These are phyloP conservation scores for Pherbina coryleti DNA, from an alignment of 2,888 invertebrate genomes.

Conservation along the genomic window DNA sequence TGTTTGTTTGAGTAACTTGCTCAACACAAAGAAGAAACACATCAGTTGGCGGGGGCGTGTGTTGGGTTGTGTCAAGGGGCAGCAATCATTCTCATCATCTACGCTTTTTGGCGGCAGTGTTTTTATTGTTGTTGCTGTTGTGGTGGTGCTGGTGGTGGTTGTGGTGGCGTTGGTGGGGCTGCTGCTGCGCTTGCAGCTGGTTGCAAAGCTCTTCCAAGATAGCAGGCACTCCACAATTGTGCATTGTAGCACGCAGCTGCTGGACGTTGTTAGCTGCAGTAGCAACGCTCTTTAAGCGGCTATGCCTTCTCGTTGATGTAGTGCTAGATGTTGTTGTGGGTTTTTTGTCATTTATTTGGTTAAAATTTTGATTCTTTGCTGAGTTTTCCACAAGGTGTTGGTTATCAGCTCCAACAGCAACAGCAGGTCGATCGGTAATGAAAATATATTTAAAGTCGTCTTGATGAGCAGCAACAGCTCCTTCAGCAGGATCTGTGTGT, in stretches of 20 bases:
- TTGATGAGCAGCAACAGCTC: neutral
- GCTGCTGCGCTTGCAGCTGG: slow-evolving; percentile 26
- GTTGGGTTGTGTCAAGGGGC: neutral
- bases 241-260: slow-evolving; percentile 23
- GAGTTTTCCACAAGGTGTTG: neutral
- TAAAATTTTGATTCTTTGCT: slow-evolving; percentile 16
- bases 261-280: neutral
- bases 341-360: slow-evolving; percentile 15
- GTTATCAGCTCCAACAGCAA: neutral
- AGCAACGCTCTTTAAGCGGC: neutral
- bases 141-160: slow-evolving; percentile 38
- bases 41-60: neutral
- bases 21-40: neutral
- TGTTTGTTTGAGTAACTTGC: slow-evolving; percentile 20
- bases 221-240: slow-evolving; percentile 19
- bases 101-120: slow-evolving; percentile 24
- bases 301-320: slow-evolving; percentile 20
- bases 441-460: slow-evolving; percentile 1
- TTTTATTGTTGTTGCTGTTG: slow-evolving; percentile 33
- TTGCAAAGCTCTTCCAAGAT: slow-evolving; percentile 30
- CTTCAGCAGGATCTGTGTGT: neutral
- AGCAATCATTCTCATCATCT: slow-evolving; percentile 24
- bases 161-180: slow-evolving; percentile 39
- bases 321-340: slow-evolving; percentile 13
- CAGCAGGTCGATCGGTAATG: neutral